These are phyloP conservation scores for Pyrochroa serraticornis DNA, from an alignment of 2,888 invertebrate genomes.

Conservation along the genomic window DNA sequence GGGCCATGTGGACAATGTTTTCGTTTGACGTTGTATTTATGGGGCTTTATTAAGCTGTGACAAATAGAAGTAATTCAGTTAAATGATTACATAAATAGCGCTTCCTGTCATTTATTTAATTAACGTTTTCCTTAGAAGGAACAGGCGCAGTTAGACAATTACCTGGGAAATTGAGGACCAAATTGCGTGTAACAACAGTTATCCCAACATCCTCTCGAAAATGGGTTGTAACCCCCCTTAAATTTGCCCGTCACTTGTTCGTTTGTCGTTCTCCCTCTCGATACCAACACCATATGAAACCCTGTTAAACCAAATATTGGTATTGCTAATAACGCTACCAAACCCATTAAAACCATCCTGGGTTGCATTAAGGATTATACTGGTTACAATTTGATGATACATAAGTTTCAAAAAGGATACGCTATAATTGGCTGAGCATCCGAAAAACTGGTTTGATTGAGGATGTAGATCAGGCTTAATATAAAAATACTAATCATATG, in stretches of 20 bases:
- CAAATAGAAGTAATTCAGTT: slow-evolving; percentile 32
- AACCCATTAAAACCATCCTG: slow-evolving; percentile 89
- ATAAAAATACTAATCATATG: slow-evolving; percentile 98
- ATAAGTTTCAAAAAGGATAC: slow-evolving; percentile 71
- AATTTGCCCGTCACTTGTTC: slow-evolving; percentile 99
- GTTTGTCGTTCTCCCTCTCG: slow-evolving; percentile 96
- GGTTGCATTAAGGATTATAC: slow-evolving; percentile 25
- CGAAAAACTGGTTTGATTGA: slow-evolving; percentile 81
- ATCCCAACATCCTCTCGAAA: slow-evolving; percentile 92
- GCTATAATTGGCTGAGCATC: slow-evolving; percentile 82
- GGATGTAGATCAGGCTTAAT: slow-evolving; percentile 89
- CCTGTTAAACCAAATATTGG: slow-evolving; percentile 97
- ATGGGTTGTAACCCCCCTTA: slow-evolving; percentile 98
- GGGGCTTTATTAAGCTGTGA: slow-evolving; percentile 68
- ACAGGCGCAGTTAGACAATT: slow-evolving; percentile 38
- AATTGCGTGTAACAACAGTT: slow-evolving; percentile 96
- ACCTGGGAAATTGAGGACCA: slow-evolving; percentile 98
- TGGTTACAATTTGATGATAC: neutral
- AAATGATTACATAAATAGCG: neutral
- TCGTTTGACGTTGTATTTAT: slow-evolving; percentile 70
- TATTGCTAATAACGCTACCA: slow-evolving; percentile 89
- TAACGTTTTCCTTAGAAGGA: no score
- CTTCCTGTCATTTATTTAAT: no score
- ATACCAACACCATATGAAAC: slow-evolving; percentile 96
- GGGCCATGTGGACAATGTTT: slow-evolving; percentile 61